Evolutionary conservation across 1,140 invertebrate genomes (phyloP).

Genomic region (Patella vulgata): DNA sequence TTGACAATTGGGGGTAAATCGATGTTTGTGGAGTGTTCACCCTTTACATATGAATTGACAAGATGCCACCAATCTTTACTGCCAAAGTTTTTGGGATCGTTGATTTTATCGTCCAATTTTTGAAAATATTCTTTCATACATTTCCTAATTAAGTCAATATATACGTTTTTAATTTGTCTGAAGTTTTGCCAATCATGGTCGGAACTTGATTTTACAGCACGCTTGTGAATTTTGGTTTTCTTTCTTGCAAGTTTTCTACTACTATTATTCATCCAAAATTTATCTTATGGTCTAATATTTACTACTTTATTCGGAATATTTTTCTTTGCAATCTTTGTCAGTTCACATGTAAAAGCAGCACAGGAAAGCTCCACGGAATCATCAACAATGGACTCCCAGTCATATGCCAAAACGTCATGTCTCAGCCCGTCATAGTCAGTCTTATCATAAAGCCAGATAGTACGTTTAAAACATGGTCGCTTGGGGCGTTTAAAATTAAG

Average conservation of each 20-base stretch:
- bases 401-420: background rate
- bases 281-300: background rate
- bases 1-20: background rate
- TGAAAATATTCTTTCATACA: background rate
- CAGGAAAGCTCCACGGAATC: background rate
- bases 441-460: too few relatives aligned
- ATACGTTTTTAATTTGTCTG: too few relatives aligned
- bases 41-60: background rate
- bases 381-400: background rate
- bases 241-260: background rate
- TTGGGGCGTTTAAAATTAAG: too few relatives aligned
- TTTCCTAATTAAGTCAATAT: too few relatives aligned
- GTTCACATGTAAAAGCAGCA: background rate
- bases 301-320: constrained; percentile 4
- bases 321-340: background rate
- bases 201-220: too few relatives aligned
- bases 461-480: too few relatives aligned
- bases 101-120: background rate
- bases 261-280: constrained; percentile 1
- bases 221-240: background rate
- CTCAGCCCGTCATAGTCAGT: background rate
- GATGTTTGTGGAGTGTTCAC: background rate
- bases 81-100: too few relatives aligned
- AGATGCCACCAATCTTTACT: too few relatives aligned
- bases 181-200: too few relatives aligned